Evolutionary conservation across 2,888 invertebrate species (phyloP).

Genomic region (Euproctis similis): DNA sequence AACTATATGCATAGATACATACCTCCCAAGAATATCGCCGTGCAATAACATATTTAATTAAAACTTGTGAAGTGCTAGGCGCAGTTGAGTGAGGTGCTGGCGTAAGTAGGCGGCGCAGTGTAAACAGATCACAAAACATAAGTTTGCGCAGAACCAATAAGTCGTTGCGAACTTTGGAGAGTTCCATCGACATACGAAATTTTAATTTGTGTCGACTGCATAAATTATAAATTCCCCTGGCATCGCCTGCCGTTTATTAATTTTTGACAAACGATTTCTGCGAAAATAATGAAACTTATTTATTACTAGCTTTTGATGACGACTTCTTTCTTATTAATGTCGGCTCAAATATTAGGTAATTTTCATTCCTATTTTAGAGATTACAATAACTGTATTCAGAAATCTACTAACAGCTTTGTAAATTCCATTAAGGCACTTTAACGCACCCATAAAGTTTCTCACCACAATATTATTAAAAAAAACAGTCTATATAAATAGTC

Average conservation of each 20-base stretch:
- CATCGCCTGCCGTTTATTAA: slow-evolving; percentile 33
- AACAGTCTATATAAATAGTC: too few species aligned
- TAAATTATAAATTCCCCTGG: slow-evolving; percentile 41
- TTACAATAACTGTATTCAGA: too few species aligned
- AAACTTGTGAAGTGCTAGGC: slow-evolving; percentile 23
- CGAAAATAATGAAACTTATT: too few species aligned
- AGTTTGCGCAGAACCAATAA: slow-evolving; percentile 55
- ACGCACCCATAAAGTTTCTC: too few species aligned
- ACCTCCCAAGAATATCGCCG: slow-evolving; percentile 18
- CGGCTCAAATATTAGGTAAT: too few species aligned
- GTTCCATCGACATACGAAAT: too few species aligned
- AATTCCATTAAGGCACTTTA: too few species aligned
- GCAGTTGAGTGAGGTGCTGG: slow-evolving; percentile 17
- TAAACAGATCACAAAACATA: slow-evolving; percentile 37
- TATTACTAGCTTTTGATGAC: too few species aligned
- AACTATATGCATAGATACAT: slow-evolving; percentile 23
- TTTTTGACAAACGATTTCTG: slow-evolving; percentile 26
- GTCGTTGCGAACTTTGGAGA: slow-evolving; percentile 48
- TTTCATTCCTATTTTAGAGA: too few species aligned
- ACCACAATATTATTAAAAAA: too few species aligned
- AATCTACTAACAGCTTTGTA: too few species aligned
- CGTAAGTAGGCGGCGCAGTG: slow-evolving; percentile 15
- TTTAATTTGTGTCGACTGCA: slow-evolving; percentile 47
- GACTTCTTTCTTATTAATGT: too few species aligned
- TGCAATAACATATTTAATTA: slow-evolving; percentile 29